Conservation (phyloP, 2,113 vertebrate species). For the Syrmaticus mikado region DNA sequence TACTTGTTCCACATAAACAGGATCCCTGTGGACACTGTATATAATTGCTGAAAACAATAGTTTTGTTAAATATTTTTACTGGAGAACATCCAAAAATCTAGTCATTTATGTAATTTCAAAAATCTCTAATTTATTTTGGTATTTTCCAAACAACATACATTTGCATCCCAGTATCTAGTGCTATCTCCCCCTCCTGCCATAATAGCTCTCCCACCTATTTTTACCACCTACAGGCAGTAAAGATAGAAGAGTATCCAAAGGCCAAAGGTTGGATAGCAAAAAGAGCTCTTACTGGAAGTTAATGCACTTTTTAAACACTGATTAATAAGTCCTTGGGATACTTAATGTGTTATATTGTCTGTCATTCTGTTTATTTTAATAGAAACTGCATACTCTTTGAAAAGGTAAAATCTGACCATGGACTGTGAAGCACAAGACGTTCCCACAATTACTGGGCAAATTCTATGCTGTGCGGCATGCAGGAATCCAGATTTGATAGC, state of each 20-base stretch:
- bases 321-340: conserved; percentile 15
- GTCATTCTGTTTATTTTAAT: conserved; percentile 6
- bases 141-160: background rate
- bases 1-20: background rate
- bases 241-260: background rate
- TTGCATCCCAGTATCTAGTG: background rate
- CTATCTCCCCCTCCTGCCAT: background rate
- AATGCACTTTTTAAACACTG: background rate
- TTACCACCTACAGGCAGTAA: background rate
- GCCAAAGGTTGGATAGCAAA: background rate
- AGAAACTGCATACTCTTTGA: background rate
- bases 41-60: background rate
- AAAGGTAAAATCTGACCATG: conserved; percentile 6
- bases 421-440: background rate
- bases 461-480: background rate
- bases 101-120: conserved; percentile 14
- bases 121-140: background rate
- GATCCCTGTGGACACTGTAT: background rate
- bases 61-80: conserved; percentile 1
- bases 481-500: background rate
- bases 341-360: conserved; percentile 20
- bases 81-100: background rate
- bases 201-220: background rate
- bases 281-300: conserved; percentile 11
- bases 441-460: conserved; percentile 18